Evolutionary conservation across 2,113 vertebrate species (phyloP).

Genomic region (Nettapus auritus): DNA sequence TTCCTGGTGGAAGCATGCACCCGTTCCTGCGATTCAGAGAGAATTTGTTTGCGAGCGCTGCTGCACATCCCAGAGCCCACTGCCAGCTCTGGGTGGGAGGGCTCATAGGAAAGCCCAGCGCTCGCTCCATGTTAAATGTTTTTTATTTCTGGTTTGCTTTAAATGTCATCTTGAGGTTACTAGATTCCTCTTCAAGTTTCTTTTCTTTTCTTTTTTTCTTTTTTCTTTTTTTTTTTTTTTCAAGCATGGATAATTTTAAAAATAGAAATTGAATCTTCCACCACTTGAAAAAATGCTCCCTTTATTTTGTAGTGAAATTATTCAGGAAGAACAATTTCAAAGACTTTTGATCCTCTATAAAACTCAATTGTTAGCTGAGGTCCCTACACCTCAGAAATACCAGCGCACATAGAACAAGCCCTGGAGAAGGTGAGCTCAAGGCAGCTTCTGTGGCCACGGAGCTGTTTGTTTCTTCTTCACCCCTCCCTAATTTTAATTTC

Average conservation of each 20-base stretch:
- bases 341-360: background rate
- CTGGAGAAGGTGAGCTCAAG: background rate
- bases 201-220: background rate
- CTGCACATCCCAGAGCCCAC: background rate
- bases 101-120: accelerated
- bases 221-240: background rate
- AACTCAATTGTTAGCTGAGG: background rate
- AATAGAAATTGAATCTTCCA: background rate
- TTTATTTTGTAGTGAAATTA: background rate
- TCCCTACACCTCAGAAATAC: background rate
- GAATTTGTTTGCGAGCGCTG: background rate
- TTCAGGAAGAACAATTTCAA: background rate
- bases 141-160: background rate
- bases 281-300: background rate
- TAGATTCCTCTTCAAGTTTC: background rate
- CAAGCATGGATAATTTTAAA: background rate
- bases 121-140: background rate
- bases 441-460: background rate
- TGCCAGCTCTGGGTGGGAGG: background rate
- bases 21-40: background rate
- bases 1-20: background rate
- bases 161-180: background rate
- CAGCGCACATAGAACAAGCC: background rate
- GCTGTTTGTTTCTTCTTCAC: background rate
- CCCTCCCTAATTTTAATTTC: background rate